Percentiles rank a stretch among this genome's conserved stretches.
Evolutionary conservation across 2,888 invertebrate species (phyloP).

Genomic region (Cantharis flavilabris): DNA sequence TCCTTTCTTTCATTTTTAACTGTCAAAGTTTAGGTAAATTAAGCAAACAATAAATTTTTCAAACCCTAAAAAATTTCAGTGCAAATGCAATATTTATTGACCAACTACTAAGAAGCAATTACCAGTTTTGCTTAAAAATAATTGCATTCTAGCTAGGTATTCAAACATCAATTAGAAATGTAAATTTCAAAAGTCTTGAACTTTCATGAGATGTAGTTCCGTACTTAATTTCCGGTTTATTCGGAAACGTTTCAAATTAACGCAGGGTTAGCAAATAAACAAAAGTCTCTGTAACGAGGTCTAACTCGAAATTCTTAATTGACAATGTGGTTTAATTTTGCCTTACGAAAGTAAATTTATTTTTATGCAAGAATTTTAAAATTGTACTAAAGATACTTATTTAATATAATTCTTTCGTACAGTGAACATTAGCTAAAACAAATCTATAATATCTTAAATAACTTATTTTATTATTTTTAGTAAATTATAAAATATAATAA

Average conservation of each 20-base stretch:
- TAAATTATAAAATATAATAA: too few species aligned
- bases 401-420: not conserved
- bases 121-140: not conserved
- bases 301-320: conserved; percentile 28
- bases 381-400: not conserved
- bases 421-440: not conserved
- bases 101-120: not conserved
- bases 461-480: not conserved
- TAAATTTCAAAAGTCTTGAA: conserved; percentile 22
- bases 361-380: not conserved
- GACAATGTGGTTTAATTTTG: conserved; percentile 19
- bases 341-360: conserved; percentile 1
- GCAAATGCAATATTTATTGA: not conserved
- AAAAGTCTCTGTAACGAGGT: conserved; percentile 30
- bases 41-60: not conserved
- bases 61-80: not conserved
- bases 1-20: too few species aligned
- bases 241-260: conserved; percentile 30
- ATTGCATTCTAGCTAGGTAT: not conserved
- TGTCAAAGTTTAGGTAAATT: too few species aligned
- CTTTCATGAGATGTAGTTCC: conserved; percentile 21
- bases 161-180: conserved; percentile 26
- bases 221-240: conserved; percentile 23
- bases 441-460: not conserved
- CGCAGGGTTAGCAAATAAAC: conserved; percentile 27